Base-by-base conservation (phyloP, 2,113 vertebrate species). In the Pyrgilauda ruficollis region DNA sequence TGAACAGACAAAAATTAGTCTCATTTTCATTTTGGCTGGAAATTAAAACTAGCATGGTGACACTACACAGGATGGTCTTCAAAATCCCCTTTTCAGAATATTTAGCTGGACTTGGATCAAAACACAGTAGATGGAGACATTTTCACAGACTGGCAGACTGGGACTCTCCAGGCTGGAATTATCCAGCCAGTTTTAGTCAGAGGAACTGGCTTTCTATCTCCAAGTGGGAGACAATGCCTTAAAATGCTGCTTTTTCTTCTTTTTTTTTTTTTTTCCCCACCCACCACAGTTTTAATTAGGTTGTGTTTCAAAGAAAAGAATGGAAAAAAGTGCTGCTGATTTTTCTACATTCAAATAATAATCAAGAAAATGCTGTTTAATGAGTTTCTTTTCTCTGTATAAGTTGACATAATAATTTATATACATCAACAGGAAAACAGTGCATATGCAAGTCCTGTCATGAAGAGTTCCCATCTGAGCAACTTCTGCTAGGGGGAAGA, bases 211-310 rank as follows among this genome's bases (percentile, higher is more conserved):
- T 86, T 90, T 93, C 68, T 87, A 59, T 64, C 95, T 97, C 89
- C 62, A 88, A 92, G 87, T 69, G 23, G 81, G 88, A 94, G 94
- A 94, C 78, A 95, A 94, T 95, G 55, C 90, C 91, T 93, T 96
- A 94, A 97, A 96, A 73, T 90, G 72, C 26, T 49, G 17, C 2
- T 0, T 41, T 41, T 41, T 20, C 47, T 24, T 66, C 62, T 37
- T 61, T 77, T 27, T 18, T 68, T 84, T 69, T 23, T 37, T 37
- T 37, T 63, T 80, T 66, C 31, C 2, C 30, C 2, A 35, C 63
- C 70, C 73, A 62, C 66, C 87, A 41, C 93, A 86, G 61, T 69
- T 88, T 67, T 84, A 79, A 87, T 95, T 90, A 70, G 31, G 16
- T 90, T 8, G 5, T 73, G 67, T 83, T 95, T 73, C 66, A 90